Percentiles rank a stretch among this genome's conserved stretches.
These are phyloP conservation scores for Phallusia fumigata DNA, from an alignment of 23 tunicate genomes.

Conservation along the genomic window DNA sequence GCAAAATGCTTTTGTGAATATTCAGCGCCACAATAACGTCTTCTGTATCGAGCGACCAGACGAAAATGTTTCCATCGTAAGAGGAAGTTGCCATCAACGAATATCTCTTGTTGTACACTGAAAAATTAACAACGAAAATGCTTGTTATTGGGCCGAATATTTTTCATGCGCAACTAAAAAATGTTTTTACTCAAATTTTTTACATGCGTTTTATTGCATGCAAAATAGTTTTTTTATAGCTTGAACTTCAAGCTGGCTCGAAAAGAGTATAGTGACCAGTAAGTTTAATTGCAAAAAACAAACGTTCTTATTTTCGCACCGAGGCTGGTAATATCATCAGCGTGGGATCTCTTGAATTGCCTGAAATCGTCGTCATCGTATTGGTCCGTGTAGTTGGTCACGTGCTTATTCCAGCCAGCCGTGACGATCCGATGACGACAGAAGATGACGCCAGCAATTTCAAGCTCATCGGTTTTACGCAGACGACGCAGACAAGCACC, in stretches of 20 bases:
- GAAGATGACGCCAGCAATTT: slow-evolving; percentile 27
- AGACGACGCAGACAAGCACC: slow-evolving; percentile 40
- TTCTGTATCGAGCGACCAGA: slow-evolving; percentile 48
- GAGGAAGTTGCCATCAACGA: slow-evolving; percentile 35
- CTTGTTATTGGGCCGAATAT: too few relatives aligned
- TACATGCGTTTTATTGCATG: too few relatives aligned
- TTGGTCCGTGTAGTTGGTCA: slow-evolving; percentile 34
- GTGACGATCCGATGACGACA: slow-evolving; percentile 27
- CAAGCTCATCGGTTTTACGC: slow-evolving; percentile 12
- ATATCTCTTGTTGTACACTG: slow-evolving; percentile 43
- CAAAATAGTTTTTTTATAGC: too few relatives aligned
- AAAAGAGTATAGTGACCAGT: too few relatives aligned
- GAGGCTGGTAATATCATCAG: slow-evolving; percentile 41
- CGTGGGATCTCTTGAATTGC: slow-evolving; percentile 22
- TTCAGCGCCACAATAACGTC: slow-evolving; percentile 46
- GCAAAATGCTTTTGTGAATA: slow-evolving; percentile 53
- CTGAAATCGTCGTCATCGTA: slow-evolving; percentile 33
- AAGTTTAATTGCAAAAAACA: too few relatives aligned
- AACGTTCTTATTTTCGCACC: slow-evolving; percentile 12
- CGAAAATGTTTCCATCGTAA: slow-evolving; percentile 48
- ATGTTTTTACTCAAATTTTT: too few relatives aligned
- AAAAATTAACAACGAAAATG: too few relatives aligned
- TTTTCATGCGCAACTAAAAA: too few relatives aligned
- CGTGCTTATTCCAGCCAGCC: slow-evolving; percentile 54
- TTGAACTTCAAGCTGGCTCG: too few relatives aligned